Percentiles rank a stretch among this genome's conserved stretches.
phyloP scores from a whole-genome alignment of 2,113 vertebrate genomes.

The Periophthalmus modestus region DNA sequence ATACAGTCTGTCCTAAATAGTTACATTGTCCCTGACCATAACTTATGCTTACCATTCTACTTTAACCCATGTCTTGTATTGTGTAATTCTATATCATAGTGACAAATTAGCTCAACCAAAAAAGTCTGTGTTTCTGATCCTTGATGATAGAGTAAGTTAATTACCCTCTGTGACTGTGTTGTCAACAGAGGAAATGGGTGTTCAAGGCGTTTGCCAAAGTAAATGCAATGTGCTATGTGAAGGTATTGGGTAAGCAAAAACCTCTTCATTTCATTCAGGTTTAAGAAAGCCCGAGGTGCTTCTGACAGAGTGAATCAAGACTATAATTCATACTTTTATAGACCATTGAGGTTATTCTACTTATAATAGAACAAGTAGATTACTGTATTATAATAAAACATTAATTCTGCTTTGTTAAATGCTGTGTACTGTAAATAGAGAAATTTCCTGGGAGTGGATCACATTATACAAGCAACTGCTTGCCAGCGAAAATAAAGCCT shows the following conservation, averaged over 20 bases:
- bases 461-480: constrained; percentile 22
- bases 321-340: constrained; percentile 23
- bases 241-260: constrained; percentile 16
- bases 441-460: constrained; percentile 34
- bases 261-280: constrained; percentile 18
- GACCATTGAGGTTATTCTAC: constrained; percentile 2
- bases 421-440: constrained; percentile 46
- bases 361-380: constrained; percentile 11
- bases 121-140: constrained; percentile 1
- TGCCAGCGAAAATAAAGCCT: constrained; percentile 18
- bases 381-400: constrained; percentile 9
- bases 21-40: constrained; percentile 16
- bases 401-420: constrained; percentile 32
- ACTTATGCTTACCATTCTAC: constrained; percentile 31
- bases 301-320: constrained; percentile 6
- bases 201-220: constrained; percentile 34
- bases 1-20: constrained; percentile 47
- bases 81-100: constrained; percentile 8
- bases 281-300: constrained; percentile 26
- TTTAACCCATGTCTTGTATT: constrained; percentile 20
- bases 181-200: constrained; percentile 47
- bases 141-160: constrained; percentile 39
- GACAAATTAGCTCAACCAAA: constrained; percentile 12
- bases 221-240: constrained; percentile 39
- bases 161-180: constrained; percentile 21